Evolutionary conservation across 1,140 invertebrate species (phyloP).

Genomic region (Eubasilissa regina): DNA sequence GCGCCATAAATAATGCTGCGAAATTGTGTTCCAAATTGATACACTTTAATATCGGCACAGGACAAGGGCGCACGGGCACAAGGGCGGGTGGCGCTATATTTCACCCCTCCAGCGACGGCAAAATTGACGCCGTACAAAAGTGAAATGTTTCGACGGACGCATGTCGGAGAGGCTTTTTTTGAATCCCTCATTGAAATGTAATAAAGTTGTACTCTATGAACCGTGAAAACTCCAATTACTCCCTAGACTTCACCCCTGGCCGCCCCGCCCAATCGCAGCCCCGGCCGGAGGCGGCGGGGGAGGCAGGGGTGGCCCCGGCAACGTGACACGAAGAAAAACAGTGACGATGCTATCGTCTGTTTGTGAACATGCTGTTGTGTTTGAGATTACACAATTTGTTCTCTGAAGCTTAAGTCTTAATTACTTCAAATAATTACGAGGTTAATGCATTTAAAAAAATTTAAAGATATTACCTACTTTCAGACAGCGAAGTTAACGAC

Average conservation of each 20-base stretch:
- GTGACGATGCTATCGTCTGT: too few species aligned
- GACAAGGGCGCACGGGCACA: neutral
- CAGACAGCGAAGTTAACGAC: too few species aligned
- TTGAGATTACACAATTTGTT: too few species aligned
- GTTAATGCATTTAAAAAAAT: too few species aligned
- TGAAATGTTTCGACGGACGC: constrained; percentile 37
- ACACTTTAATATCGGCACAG: constrained; percentile 31
- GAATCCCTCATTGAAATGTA: constrained; percentile 58
- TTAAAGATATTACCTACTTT: too few species aligned
- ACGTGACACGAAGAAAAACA: too few species aligned
- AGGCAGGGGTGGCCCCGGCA: neutral
- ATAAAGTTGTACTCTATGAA: constrained; percentile 56
- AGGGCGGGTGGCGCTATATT: constrained; percentile 31
- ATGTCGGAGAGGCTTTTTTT: constrained; percentile 45
- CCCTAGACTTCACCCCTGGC: constrained; percentile 28
- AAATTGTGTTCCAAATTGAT: constrained; percentile 37
- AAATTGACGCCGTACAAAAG: constrained; percentile 42
- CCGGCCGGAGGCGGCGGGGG: neutral
- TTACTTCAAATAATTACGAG: too few species aligned
- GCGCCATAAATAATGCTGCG: constrained; percentile 28
- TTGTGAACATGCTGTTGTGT: too few species aligned
- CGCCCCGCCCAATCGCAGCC: neutral
- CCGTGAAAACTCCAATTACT: constrained; percentile 59
- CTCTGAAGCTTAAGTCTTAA: too few species aligned
- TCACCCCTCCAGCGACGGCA: neutral